These are phyloP conservation scores for Omphaloscelis lunosa DNA, from an alignment of 2,888 invertebrate genomes.

Conservation along the genomic window DNA sequence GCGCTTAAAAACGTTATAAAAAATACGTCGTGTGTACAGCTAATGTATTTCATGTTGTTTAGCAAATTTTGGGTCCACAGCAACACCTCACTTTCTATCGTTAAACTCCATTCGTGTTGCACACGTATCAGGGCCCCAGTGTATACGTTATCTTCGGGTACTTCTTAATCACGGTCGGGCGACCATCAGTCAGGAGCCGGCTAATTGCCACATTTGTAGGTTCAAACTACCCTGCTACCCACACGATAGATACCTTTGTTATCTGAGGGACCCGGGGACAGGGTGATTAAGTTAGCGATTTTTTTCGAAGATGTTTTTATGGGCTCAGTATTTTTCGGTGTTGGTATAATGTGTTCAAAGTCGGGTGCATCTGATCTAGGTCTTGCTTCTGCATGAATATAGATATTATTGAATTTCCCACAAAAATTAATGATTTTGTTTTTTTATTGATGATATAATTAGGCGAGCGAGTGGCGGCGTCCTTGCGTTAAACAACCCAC, in stretches of 20 bases:
- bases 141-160: constrained; percentile 79
- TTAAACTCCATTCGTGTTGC: neutral
- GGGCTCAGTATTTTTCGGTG: neutral
- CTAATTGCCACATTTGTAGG: constrained; percentile 88
- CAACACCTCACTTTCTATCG: constrained; percentile 6
- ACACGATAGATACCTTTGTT: constrained; percentile 53
- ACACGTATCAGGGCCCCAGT: constrained; percentile 45
- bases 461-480: neutral
- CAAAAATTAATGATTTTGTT: neutral
- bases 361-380: neutral
- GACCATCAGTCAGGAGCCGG: constrained; percentile 80
- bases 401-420: neutral
- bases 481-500: neutral
- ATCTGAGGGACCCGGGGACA: constrained; percentile 4
- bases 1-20: no score
- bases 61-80: neutral
- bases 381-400: neutral
- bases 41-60: neutral
- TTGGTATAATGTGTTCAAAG: neutral
- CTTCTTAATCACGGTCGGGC: constrained; percentile 85
- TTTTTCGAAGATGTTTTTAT: neutral
- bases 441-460: neutral
- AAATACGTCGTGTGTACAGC: no score
- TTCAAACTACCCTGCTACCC: constrained; percentile 72
- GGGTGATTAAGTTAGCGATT: constrained; percentile 14